Evolutionary conservation across 1,140 invertebrate genomes (phyloP), one percentile per base, ranked within the genome.

Genomic region (Copidosoma floridanum): DNA sequence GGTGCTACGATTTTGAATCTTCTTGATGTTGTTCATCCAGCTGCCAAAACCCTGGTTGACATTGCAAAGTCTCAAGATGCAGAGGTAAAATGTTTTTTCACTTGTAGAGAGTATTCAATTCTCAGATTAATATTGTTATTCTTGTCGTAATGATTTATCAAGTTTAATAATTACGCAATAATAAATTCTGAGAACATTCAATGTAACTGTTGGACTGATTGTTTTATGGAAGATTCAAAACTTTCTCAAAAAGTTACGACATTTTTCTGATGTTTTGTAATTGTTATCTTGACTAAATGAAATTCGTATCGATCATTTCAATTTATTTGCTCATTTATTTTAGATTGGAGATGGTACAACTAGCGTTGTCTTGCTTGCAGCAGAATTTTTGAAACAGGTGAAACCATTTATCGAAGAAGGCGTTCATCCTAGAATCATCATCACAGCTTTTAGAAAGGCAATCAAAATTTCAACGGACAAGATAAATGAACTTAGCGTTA

Each of bases 31-130:
- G 88, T 99, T 53, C 98, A 99, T 81, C 97, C 98, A 3, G 97
- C 97, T 24, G 98, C 96, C 0, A 96, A 94, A 82, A 97, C 93
- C 14, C 80, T 99, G 41, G 97, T 99, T 14, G 97, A 99, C 72
- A 99, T 99, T 77, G 98, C 98, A 14, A 97, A 97, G 76, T 98
- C 96, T 52, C 98, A 99, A 81, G 98, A 99, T 87, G 94, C 94
- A 54, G 97, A 99, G 87, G 97, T 95, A 82, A 83, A 71, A 20
- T 0, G 8, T n/a, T n/a, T n/a, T n/a, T n/a, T n/a, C n/a, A n/a
- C n/a, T n/a, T n/a, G n/a, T n/a, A n/a, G n/a, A n/a, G n/a, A n/a
- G n/a, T n/a, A n/a, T n/a, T n/a, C n/a, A n/a, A n/a, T n/a, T n/a
- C n/a, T n/a, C n/a, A n/a, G n/a, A n/a, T 11, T 41, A 21, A 21